A percentile compares a stretch with the other conserved stretches of the same genome.
Conservation (phyloP, 2,113 vertebrate species). For the Anguilla japonica region DNA sequence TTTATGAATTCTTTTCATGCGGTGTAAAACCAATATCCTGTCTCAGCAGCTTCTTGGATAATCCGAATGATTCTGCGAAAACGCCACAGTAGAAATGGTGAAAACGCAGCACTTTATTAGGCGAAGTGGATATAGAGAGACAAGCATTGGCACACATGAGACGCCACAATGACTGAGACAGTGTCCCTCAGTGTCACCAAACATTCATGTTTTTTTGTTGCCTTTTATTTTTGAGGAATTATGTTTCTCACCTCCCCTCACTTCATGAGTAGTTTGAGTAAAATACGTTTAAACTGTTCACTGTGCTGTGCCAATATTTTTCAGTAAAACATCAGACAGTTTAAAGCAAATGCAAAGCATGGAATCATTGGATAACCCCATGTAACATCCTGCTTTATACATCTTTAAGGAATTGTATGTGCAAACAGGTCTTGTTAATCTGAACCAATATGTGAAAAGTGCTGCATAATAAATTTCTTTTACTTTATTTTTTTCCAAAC, state of each 20-base stretch:
- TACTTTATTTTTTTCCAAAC: background rate
- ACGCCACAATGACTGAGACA: background rate
- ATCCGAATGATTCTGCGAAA: constrained; percentile 37
- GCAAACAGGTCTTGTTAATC: constrained; percentile 35
- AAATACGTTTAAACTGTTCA: background rate
- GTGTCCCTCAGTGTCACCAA: background rate
- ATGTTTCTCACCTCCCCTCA: background rate
- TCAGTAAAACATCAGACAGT: constrained; percentile 18
- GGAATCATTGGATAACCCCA: constrained; percentile 17
- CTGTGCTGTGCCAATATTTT: background rate
- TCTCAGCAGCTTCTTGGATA: constrained; percentile 48
- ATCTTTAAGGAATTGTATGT: constrained; percentile 27
- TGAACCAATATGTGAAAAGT: constrained; percentile 30
- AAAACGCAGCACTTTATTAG: constrained; percentile 29
- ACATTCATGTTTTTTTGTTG: background rate
- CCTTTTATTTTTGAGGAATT: background rate
- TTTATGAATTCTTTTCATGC: constrained; percentile 45
- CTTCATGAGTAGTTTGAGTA: background rate
- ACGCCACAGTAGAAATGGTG: constrained; percentile 28
- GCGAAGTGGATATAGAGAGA: constrained; percentile 7
- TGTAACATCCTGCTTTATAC: constrained; percentile 3
- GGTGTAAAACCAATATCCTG: constrained; percentile 49
- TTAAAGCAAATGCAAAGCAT: constrained; percentile 23
- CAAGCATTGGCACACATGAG: background rate
- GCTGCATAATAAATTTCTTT: background rate